Evolutionary conservation across 2,888 invertebrate species (phyloP).

Genomic region (Tenthredo scrophulariae): DNA sequence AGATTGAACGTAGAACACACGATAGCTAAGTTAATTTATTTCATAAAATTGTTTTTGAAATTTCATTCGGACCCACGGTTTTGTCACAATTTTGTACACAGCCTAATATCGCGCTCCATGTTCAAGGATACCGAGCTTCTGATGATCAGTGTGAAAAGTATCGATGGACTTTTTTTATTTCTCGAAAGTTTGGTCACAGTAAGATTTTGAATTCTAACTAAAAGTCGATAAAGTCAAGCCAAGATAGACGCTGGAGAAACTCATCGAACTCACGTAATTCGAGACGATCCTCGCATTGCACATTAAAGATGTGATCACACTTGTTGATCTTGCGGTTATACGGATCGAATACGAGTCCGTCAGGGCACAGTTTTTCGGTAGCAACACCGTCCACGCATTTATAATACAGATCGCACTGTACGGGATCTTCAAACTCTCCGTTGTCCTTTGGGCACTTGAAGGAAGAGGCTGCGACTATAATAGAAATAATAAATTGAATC

Average conservation of each 20-base stretch:
- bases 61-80: background rate
- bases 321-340: conserved; percentile 92
- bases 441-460: conserved; percentile 91
- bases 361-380: conserved; percentile 89
- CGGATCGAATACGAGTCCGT: conserved; percentile 93
- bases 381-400: conserved; percentile 87
- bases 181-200: background rate
- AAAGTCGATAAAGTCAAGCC: background rate
- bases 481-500: conserved; percentile 64
- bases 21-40: background rate
- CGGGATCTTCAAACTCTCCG: conserved; percentile 89
- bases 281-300: conserved; percentile 92
- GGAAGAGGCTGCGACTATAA: conserved; percentile 78
- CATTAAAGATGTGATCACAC: conserved; percentile 95
- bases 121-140: background rate
- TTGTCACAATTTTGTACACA: background rate
- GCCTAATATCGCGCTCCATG: background rate
- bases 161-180: background rate
- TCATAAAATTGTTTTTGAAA: background rate
- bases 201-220: background rate
- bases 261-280: conserved; percentile 88
- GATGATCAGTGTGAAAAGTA: background rate
- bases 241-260: background rate
- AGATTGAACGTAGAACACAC: background rate
- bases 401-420: conserved; percentile 94